Evolutionary conservation across 2,888 invertebrate species (phyloP).

Genomic region (Buathra laborator): DNA sequence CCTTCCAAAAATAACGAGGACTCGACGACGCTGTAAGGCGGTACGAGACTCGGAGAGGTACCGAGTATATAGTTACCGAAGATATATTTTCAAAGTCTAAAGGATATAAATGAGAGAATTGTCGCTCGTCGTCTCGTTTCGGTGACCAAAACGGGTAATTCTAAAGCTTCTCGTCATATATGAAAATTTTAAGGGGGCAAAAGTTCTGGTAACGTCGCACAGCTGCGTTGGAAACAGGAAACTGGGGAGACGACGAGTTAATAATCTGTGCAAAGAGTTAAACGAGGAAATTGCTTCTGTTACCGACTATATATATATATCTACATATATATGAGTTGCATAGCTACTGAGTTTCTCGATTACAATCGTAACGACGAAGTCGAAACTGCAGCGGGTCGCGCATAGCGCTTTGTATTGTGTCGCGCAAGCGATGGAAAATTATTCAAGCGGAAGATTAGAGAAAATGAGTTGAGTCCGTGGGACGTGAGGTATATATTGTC

Average conservation of each 20-base stretch:
- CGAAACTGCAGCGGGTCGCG: not conserved
- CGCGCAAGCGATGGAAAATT: constrained; percentile 14
- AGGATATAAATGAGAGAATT: constrained; percentile 7
- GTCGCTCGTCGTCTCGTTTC: constrained; percentile 33
- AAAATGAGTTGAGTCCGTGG: not conserved
- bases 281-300: constrained; percentile 17
- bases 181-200: not conserved
- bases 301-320: too few relatives aligned
- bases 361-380: not conserved
- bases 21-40: constrained; percentile 42
- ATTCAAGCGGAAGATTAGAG: constrained; percentile 55
- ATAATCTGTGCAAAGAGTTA: constrained; percentile 25
- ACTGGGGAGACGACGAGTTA: constrained; percentile 42
- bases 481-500: not conserved
- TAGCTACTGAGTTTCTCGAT: not conserved
- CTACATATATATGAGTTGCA: too few relatives aligned
- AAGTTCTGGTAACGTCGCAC: not conserved
- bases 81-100: constrained; percentile 64
- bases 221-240: constrained; percentile 37
- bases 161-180: not conserved
- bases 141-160: constrained; percentile 56
- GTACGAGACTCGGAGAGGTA: constrained; percentile 49
- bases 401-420: too few relatives aligned
- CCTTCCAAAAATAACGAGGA: constrained; percentile 69
- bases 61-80: constrained; percentile 35